Percentiles rank a stretch among this genome's conserved stretches.
phyloP scores from a whole-genome alignment of 2,888 invertebrate genomes.

The Campoletis raptor region DNA sequence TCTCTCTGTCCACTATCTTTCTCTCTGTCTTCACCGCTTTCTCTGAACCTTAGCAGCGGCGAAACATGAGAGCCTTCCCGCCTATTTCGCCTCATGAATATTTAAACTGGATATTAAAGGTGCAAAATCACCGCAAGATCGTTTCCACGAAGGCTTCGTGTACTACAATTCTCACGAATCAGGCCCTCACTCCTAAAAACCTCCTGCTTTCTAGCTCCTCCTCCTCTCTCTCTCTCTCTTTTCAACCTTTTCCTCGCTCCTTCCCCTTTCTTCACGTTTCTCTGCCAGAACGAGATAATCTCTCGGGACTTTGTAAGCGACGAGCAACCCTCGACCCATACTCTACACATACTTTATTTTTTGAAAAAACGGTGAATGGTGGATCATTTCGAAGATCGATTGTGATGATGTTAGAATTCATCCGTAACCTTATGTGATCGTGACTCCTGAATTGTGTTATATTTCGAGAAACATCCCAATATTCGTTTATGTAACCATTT shows the following conservation, averaged over 20 bases:
- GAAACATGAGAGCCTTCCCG: constrained; percentile 49
- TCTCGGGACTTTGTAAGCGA: constrained; percentile 55
- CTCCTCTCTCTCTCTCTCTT: constrained; percentile 34
- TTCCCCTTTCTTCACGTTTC: constrained; percentile 43
- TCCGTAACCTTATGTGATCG: constrained; percentile 51
- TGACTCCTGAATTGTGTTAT: neutral
- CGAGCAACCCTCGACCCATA: constrained; percentile 52
- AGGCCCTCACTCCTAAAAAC: constrained; percentile 58
- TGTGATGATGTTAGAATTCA: constrained; percentile 60
- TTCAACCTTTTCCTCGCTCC: neutral
- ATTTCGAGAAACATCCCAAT: neutral
- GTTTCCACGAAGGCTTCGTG: constrained; percentile 69
- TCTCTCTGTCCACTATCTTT: constrained; percentile 14
- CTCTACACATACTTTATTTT: constrained; percentile 25
- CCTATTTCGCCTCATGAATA: constrained; percentile 80
- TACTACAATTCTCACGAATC: constrained; percentile 68
- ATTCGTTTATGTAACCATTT: neutral
- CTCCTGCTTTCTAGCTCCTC: constrained; percentile 14
- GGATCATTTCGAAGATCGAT: constrained; percentile 47
- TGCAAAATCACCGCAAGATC: constrained; percentile 79
- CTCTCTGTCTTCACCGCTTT: constrained; percentile 44
- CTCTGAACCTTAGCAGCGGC: constrained; percentile 62
- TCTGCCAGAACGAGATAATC: constrained; percentile 58
- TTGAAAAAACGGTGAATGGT: constrained; percentile 53
- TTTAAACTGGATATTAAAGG: constrained; percentile 84